Evolutionary conservation across 2,888 invertebrate genomes (phyloP).

Genomic region (Brenthis daphne): DNA sequence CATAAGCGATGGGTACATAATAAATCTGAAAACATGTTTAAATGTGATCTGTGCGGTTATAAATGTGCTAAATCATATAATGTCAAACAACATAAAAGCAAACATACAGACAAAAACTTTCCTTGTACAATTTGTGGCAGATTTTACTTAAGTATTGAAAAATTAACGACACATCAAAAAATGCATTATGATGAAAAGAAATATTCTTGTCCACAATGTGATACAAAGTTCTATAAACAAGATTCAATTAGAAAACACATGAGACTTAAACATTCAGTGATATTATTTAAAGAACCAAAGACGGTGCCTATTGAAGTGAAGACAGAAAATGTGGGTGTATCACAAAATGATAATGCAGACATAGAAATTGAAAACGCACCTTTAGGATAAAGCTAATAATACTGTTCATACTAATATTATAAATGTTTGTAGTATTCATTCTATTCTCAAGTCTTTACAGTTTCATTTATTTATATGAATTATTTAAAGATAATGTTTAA

Average conservation of each 20-base stretch:
- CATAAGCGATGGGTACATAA: constrained; percentile 58
- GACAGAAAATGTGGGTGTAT: constrained; percentile 18
- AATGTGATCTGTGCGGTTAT: constrained; percentile 62
- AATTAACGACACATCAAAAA: constrained; percentile 54
- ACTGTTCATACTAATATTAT: too few species aligned
- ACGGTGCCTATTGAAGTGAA: constrained; percentile 22
- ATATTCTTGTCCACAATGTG: constrained; percentile 56
- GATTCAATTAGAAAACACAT: constrained; percentile 50
- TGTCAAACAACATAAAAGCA: constrained; percentile 53
- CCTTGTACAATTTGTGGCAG: constrained; percentile 61
- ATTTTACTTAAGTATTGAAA: constrained; percentile 55
- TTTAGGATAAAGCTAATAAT: neutral
- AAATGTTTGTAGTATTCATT: too few species aligned
- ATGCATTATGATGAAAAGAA: constrained; percentile 59
- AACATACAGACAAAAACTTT: constrained; percentile 55
- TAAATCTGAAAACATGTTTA: constrained; percentile 44
- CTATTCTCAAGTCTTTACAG: too few species aligned
- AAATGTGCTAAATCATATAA: constrained; percentile 44
- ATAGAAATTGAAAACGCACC: constrained; percentile 2
- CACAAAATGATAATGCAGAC: constrained; percentile 12
- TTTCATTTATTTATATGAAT: too few species aligned
- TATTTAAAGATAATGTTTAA: too few species aligned
- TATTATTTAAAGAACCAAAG: constrained; percentile 12
- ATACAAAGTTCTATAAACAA: constrained; percentile 52
- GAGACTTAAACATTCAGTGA: constrained; percentile 39